Percentiles rank a stretch among this genome's conserved stretches.
Conservation (phyloP, 2,113 vertebrate species). For the Chlorodrepanis virens region DNA sequence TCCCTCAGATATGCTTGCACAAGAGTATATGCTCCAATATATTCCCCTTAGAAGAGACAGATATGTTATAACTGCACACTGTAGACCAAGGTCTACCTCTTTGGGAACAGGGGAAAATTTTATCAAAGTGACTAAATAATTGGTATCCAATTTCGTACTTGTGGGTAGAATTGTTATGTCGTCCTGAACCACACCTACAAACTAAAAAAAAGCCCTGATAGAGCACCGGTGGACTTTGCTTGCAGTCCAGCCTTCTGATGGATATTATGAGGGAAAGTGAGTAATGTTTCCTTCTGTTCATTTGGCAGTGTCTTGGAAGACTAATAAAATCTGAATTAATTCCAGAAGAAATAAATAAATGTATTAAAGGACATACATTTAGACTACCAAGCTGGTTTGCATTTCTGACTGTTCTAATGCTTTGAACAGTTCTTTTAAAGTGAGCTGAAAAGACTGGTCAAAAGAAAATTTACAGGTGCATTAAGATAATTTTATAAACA, state of each 20-base stretch:
- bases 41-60: background rate
- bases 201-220: background rate
- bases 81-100: background rate
- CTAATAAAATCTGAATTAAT: background rate
- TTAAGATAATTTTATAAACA: background rate
- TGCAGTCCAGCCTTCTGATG: background rate
- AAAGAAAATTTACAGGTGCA: background rate
- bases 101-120: background rate
- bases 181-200: background rate
- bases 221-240: rapidly evolving
- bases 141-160: background rate
- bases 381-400: background rate
- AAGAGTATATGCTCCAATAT: background rate
- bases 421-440: background rate
- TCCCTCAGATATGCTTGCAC: background rate
- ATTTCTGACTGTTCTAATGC: background rate
- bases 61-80: background rate
- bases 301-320: background rate
- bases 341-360: background rate
- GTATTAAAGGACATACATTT: background rate
- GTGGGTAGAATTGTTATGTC: background rate
- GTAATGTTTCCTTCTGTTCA: background rate
- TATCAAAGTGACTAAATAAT: background rate
- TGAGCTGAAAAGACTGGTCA: background rate
- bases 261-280: background rate